Conservation (phyloP, 2,888 invertebrate species). For the Barypeithes pellucidus region DNA sequence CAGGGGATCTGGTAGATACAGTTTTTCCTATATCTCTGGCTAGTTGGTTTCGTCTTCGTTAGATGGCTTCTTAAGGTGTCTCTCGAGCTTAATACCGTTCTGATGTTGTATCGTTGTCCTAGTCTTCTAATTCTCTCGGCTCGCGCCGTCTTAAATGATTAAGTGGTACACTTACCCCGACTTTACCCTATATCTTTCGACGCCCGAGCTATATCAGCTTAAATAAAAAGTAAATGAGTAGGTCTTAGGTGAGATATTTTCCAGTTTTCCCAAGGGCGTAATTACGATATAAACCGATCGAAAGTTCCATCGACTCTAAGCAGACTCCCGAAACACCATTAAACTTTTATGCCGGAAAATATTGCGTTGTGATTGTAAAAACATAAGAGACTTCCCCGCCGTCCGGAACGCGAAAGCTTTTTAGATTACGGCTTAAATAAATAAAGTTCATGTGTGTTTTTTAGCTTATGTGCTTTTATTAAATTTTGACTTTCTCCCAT, state of each 20-base stretch:
- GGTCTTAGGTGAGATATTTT: slow-evolving; percentile 51
- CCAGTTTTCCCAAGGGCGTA: slow-evolving; percentile 45
- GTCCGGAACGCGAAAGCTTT: slow-evolving; percentile 15
- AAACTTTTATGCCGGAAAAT: slow-evolving; percentile 51
- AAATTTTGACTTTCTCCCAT: slow-evolving; percentile 1
- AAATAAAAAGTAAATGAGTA: slow-evolving; percentile 50
- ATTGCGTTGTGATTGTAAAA: slow-evolving; percentile 50
- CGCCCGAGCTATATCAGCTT: slow-evolving; percentile 17
- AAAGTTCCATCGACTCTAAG: slow-evolving; percentile 48
- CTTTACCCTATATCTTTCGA: slow-evolving; percentile 5
- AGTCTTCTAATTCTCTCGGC: too few relatives aligned
- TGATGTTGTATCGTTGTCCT: too few relatives aligned
- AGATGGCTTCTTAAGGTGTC: too few relatives aligned
- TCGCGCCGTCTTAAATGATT: too few relatives aligned
- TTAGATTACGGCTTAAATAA: slow-evolving; percentile 37
- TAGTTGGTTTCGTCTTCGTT: too few relatives aligned
- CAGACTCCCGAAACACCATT: slow-evolving; percentile 48
- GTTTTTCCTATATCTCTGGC: too few relatives aligned
- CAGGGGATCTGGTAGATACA: too few relatives aligned
- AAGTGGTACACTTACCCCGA: too few relatives aligned
- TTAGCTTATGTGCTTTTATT: slow-evolving; percentile 21
- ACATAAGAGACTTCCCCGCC: slow-evolving; percentile 36
- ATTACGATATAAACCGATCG: slow-evolving; percentile 50
- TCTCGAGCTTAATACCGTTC: too few relatives aligned
- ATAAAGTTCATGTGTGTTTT: slow-evolving; percentile 18